Conservation (phyloP, 2,888 invertebrate species). For the Venusia cambrica region DNA sequence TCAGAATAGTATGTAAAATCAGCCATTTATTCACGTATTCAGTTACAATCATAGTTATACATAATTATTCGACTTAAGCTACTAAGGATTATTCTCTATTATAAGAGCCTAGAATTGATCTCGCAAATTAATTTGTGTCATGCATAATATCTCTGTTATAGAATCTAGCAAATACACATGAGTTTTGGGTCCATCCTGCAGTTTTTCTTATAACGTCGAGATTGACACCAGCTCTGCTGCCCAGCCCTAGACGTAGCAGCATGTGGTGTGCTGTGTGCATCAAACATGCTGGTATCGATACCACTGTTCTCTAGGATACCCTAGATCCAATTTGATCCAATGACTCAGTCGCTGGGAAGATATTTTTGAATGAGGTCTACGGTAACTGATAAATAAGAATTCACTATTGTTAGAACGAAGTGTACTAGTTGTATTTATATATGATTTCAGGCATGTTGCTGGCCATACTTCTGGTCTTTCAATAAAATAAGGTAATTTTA, state of each 20-base stretch:
- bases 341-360: constrained; percentile 1
- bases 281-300: constrained; percentile 1
- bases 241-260: constrained; percentile 8
- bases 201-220: constrained; percentile 10
- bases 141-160: not conserved
- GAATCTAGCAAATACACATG: constrained; percentile 1
- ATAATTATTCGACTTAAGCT: not conserved
- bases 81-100: not conserved
- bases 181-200: constrained; percentile 4
- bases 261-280: constrained; percentile 8
- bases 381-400: constrained; percentile 4
- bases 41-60: not conserved
- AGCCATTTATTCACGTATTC: not conserved
- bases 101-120: not conserved
- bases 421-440: not conserved
- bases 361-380: not conserved
- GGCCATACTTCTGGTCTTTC: constrained; percentile 4
- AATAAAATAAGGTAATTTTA: constrained; percentile 7
- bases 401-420: not conserved
- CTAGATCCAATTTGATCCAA: constrained; percentile 4
- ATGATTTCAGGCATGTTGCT: not conserved
- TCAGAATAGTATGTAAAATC: not conserved
- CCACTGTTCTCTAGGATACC: constrained; percentile 1
- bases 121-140: constrained; percentile 1
- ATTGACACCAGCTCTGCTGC: constrained; percentile 3